A percentile compares a stretch with the other conserved stretches of the same genome.
These are phyloP conservation scores for Epinephelus lanceolatus DNA, from an alignment of 2,113 vertebrate genomes.

Conservation along the genomic window DNA sequence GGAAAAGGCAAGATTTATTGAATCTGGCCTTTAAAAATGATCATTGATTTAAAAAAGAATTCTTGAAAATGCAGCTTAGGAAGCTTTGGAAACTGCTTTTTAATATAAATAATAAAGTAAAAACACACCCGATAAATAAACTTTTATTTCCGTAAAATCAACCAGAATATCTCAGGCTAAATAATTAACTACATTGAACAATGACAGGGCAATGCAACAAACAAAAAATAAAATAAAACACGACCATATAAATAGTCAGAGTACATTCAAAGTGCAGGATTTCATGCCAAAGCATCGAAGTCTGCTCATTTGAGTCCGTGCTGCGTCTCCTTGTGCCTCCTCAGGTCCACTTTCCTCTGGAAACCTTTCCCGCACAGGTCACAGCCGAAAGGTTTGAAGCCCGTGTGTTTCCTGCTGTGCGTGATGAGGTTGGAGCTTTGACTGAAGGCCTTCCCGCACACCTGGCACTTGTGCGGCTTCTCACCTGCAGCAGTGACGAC, in stretches of 20 bases:
- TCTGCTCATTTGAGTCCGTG: constrained; percentile 91
- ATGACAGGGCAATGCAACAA: constrained; percentile 18
- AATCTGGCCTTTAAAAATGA: not conserved
- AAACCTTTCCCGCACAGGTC: constrained; percentile 95
- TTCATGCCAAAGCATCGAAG: not conserved
- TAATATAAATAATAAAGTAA: constrained; percentile 1
- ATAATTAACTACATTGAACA: constrained; percentile 39
- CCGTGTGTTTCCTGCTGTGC: constrained; percentile 97
- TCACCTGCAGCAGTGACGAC: constrained; percentile 86
- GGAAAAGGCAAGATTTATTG: constrained; percentile 4
- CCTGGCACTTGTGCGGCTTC: constrained; percentile 99
- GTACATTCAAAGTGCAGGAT: constrained; percentile 34
- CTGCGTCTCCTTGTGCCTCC: constrained; percentile 95
- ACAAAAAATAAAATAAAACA: constrained; percentile 24
- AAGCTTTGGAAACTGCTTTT: not conserved
- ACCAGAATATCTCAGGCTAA: constrained; percentile 38
- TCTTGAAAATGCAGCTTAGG: not conserved
- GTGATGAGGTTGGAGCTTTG: constrained; percentile 99
- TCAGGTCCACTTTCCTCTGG: constrained; percentile 95
- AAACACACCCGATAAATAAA: constrained; percentile 65
- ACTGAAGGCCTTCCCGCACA: constrained; percentile 98
- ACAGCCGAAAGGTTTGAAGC: constrained; percentile 97
- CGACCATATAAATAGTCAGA: not conserved
- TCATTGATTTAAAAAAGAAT: not conserved
- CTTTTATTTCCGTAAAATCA: constrained; percentile 48